Evolutionary conservation across 2,888 invertebrate species (phyloP).

Genomic region (Meteorus cinctellus): DNA sequence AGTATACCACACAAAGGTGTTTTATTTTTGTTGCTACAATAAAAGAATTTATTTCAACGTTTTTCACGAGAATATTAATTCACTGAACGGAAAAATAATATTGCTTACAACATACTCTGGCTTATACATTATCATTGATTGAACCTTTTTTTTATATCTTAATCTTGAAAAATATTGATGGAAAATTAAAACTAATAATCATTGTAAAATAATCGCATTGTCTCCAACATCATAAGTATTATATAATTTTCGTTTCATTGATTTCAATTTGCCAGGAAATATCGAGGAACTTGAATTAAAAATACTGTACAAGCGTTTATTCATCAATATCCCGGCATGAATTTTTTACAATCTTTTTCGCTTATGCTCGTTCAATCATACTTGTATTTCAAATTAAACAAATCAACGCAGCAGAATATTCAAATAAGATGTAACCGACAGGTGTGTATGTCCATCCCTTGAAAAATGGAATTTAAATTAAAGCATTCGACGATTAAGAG

Average conservation of each 20-base stretch:
- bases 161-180: constrained; percentile 37
- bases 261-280: constrained; percentile 57
- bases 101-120: constrained; percentile 5
- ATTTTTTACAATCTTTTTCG: constrained; percentile 38
- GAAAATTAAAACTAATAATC: constrained; percentile 28
- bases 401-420: background rate
- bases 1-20: constrained; percentile 3
- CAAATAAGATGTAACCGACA: background rate
- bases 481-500: background rate
- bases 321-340: constrained; percentile 55
- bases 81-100: background rate
- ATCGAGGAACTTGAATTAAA: constrained; percentile 61
- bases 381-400: background rate
- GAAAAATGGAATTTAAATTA: background rate
- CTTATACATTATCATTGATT: constrained; percentile 29
- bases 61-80: constrained; percentile 12
- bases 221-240: constrained; percentile 12
- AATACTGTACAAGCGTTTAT: constrained; percentile 68
- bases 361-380: constrained; percentile 25
- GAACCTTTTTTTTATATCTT: constrained; percentile 16
- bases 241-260: constrained; percentile 28
- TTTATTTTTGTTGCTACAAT: constrained; percentile 11
- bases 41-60: background rate
- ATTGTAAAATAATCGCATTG: background rate
- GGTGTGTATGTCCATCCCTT: background rate